Evolutionary conservation across 2,888 invertebrate genomes (phyloP).

Genomic region (Halictus quadricinctus): DNA sequence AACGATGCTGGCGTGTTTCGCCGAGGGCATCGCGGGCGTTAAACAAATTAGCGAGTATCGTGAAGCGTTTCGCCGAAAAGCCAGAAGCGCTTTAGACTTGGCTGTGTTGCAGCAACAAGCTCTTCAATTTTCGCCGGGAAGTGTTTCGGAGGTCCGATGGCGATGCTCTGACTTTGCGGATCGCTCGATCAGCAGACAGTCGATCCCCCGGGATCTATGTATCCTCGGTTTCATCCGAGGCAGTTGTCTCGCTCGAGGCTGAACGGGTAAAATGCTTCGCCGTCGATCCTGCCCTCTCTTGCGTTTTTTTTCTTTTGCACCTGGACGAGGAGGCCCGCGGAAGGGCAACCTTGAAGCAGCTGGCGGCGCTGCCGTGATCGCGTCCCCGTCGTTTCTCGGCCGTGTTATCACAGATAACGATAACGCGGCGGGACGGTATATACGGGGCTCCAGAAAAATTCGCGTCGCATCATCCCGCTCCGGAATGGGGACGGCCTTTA

Average conservation of each 20-base stretch:
- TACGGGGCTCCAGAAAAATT: conserved; percentile 3
- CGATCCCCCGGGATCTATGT: neutral
- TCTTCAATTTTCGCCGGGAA: neutral
- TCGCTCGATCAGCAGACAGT: neutral
- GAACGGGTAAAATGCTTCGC: neutral
- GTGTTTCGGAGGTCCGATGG: neutral
- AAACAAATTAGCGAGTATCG: neutral
- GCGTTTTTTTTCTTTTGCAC: neutral
- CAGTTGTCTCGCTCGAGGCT: neutral
- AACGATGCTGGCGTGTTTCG: neutral
- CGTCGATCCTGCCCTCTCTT: neutral
- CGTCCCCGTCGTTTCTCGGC: conserved; percentile 1
- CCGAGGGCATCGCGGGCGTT: neutral
- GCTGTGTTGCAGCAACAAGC: neutral
- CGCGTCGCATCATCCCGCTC: neutral
- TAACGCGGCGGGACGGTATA: conserved; percentile 5
- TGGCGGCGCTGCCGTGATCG: neutral
- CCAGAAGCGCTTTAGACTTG: neutral
- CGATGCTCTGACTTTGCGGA: neutral
- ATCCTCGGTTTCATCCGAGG: neutral
- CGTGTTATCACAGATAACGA: conserved; percentile 31
- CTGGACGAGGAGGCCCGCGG: neutral
- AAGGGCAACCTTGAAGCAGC: conserved; percentile 19
- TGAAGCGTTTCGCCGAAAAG: neutral
- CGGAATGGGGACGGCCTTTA: conserved; percentile 14